These are phyloP conservation scores for Melinaea marsaeus DNA, from an alignment of 2,888 invertebrate genomes.

Conservation along the genomic window DNA sequence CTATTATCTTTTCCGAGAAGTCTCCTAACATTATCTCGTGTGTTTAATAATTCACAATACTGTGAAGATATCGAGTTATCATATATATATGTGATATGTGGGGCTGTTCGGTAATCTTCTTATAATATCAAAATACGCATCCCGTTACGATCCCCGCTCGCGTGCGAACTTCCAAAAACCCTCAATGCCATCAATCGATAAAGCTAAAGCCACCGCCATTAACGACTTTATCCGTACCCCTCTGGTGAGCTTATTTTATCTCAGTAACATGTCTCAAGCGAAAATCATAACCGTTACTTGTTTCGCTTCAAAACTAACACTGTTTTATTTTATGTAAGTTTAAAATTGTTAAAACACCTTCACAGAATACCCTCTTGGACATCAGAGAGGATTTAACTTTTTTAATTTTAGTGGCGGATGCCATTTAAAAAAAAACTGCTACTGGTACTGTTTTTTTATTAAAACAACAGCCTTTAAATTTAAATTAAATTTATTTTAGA, in stretches of 20 bases:
- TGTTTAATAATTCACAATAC: neutral
- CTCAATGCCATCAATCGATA: constrained; percentile 64
- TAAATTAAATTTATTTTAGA: no score
- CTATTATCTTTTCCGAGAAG: neutral
- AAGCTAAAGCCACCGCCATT: constrained; percentile 51
- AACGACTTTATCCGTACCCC: constrained; percentile 61
- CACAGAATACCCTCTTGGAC: constrained; percentile 30
- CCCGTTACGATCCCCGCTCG: constrained; percentile 62
- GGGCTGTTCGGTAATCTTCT: constrained; percentile 55
- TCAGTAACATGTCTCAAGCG: constrained; percentile 17
- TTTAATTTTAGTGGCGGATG: constrained; percentile 31
- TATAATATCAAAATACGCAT: constrained; percentile 61
- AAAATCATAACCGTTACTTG: constrained; percentile 21
- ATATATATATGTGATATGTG: constrained; percentile 4
- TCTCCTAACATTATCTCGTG: neutral
- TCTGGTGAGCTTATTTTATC: constrained; percentile 33
- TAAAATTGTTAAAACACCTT: constrained; percentile 28
- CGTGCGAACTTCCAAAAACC: constrained; percentile 65
- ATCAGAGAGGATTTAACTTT: constrained; percentile 34
- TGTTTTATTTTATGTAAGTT: constrained; percentile 17
- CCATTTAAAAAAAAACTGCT: no score
- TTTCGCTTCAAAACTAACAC: constrained; percentile 19
- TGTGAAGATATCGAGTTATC: neutral
- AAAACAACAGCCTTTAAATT: no score
- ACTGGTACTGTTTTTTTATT: no score